Base-by-base conservation (phyloP, 2,797 vertebrate genomes). In the Falco biarmicus region DNA sequence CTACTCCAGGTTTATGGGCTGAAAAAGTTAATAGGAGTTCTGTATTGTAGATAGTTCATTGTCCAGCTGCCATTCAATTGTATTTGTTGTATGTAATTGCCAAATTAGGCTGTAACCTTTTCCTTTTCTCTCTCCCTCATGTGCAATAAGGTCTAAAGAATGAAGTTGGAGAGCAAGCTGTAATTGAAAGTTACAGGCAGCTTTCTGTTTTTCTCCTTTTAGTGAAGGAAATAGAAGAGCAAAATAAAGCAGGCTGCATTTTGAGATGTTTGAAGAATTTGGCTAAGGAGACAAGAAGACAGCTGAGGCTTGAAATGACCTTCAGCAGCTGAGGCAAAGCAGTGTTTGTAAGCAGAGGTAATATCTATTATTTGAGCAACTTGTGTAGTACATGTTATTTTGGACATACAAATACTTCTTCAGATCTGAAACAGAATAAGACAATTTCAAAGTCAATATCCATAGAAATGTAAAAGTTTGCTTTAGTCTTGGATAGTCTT, bases 21-120 rank as follows among this genome's bases (percentile, higher is more conserved):
- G 56, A 95, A 81, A 53, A 84, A 65, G 54, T 83, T 74, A 95
- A 90, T 54, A 76, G 34, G 89, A 89, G 63, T 84, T 76, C 48
- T 74, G 10, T 76, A 70, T 37, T 59, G 47, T n/a, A 82, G 70
- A 4, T 48, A 9, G 32, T 51, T 93, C 66, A 71, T 83, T 77
- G 84, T 90, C 70, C 59, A 66, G 28, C 37, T 96, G 74, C 56
- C 63, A 45, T 90, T 90, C 74, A 73, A 12, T 17, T 61, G 41
- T 69, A 61, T 84, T 59, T 71, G 45, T 61, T 79, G n/a, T 54
- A 41, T 48, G 54, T 68, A 89, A 87, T 54, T 90, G 39, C 31
- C 0, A 0, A 86, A 34, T 39, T 84, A 78, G 20, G 32, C 37
- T 69, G 54, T 71, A 88, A 84, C 31, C 14, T 87, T 81, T 83